Conservation (phyloP, 2,113 vertebrate species). For the Tychaedon coryphoeus region DNA sequence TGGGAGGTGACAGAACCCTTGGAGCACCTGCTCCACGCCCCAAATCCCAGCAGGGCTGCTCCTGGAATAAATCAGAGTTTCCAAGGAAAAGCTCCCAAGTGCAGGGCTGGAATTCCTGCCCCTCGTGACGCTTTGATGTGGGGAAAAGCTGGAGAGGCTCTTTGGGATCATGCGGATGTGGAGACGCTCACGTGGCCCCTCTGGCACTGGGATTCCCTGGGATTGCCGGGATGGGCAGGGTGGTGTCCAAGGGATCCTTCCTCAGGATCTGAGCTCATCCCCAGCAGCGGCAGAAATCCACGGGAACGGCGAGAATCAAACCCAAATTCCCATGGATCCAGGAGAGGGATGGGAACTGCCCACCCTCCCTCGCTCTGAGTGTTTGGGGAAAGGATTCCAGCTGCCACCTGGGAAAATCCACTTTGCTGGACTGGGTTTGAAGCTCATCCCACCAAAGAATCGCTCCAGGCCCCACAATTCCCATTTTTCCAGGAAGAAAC, state of each 20-base stretch:
- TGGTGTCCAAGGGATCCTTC: not conserved
- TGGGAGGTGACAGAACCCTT: not conserved
- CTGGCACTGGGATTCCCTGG: not conserved
- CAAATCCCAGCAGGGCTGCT: not conserved
- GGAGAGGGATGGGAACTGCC: too few relatives aligned
- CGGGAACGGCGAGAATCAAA: rapidly evolving
- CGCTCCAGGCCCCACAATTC: not conserved
- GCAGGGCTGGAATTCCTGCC: not conserved
- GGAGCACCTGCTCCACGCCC: not conserved
- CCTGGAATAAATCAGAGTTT: not conserved
- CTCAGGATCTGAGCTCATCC: not conserved
- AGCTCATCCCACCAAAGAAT: not conserved
- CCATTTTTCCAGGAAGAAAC: not conserved
- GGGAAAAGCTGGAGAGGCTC: not conserved
- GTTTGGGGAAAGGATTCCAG: not conserved
- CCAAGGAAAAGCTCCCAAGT: not conserved
- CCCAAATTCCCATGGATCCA: rapidly evolving
- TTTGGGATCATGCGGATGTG: too few relatives aligned
- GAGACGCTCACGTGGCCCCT: not conserved
- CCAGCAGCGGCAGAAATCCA: not conserved
- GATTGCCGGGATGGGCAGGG: not conserved
- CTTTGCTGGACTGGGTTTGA: rapidly evolving
- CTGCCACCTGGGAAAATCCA: not conserved
- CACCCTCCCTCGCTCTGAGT: rapidly evolving
- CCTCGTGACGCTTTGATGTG: rapidly evolving